These are phyloP conservation scores for Rhadina sibilatrix DNA, from an alignment of 2,113 vertebrate species.

Conservation along the genomic window DNA sequence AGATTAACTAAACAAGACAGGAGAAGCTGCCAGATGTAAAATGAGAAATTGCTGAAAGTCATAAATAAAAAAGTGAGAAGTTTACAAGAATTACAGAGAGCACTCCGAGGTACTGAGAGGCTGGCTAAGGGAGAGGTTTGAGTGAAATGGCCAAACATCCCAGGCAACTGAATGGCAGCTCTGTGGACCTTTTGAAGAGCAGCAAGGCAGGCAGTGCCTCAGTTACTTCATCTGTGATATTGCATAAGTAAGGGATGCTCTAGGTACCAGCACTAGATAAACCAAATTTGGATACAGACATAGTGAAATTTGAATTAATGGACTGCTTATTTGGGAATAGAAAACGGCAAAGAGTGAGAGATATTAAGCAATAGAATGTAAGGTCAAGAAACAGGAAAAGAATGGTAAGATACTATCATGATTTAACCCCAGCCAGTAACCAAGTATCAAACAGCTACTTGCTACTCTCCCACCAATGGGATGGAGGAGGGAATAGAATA, in stretches of 20 bases:
- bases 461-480: accelerated
- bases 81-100: background rate
- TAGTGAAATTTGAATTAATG: background rate
- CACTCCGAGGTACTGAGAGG: background rate
- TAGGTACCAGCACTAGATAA: background rate
- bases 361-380: background rate
- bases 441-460: background rate
- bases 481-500: background rate
- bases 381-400: background rate
- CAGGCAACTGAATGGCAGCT: background rate
- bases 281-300: background rate
- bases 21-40: background rate
- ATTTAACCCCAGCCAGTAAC: background rate
- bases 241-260: accelerated
- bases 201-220: background rate
- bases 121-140: background rate
- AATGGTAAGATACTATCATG: background rate
- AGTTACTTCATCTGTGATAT: background rate
- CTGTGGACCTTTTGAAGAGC: background rate
- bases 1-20: background rate
- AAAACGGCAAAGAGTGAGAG: background rate
- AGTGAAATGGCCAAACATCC: background rate
- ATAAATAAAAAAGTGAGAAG: background rate
- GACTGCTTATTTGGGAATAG: background rate
- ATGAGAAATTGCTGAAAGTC: background rate